These are phyloP conservation scores for Lymantria monacha DNA, from an alignment of 2,888 invertebrate species.

Conservation along the genomic window DNA sequence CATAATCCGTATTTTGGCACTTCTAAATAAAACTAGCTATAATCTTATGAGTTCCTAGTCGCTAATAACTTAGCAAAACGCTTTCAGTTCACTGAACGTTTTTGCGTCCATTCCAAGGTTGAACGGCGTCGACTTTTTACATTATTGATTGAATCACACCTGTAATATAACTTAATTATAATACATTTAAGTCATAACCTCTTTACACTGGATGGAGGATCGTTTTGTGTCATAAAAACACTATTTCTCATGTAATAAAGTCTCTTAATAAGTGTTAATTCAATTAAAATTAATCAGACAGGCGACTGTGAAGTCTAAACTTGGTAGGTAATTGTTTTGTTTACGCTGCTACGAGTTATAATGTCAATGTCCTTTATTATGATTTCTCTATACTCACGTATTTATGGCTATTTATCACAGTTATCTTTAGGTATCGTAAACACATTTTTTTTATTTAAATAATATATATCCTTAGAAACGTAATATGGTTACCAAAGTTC, in stretches of 20 bases:
- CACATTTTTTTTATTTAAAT: no score
- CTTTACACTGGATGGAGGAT: slow-evolving; percentile 1
- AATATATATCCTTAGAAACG: no score
- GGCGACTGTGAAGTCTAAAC: slow-evolving; percentile 17
- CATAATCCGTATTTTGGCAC: no score
- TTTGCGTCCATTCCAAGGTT: slow-evolving; percentile 33
- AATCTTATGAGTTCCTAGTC: no score
- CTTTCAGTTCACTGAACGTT: slow-evolving; percentile 37
- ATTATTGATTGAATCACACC: slow-evolving; percentile 38
- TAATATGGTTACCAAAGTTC: no score
- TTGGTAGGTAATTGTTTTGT: slow-evolving; percentile 38
- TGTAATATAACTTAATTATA: slow-evolving; percentile 38
- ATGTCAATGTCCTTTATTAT: slow-evolving; percentile 38
- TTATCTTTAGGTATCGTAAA: not conserved
- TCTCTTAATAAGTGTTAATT: slow-evolving; percentile 21
- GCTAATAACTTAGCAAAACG: not conserved
- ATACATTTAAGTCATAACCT: slow-evolving; percentile 13
- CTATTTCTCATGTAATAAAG: not conserved
- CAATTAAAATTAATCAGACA: slow-evolving; percentile 33
- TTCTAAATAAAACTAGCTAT: no score
- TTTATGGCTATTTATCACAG: not conserved
- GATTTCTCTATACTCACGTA: not conserved
- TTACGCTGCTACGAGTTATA: slow-evolving; percentile 30
- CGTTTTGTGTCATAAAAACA: not conserved
- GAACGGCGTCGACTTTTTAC: slow-evolving; percentile 17